Conservation (phyloP, 2,113 vertebrate genomes). For the Gnathonemus echidnorhynchus region DNA sequence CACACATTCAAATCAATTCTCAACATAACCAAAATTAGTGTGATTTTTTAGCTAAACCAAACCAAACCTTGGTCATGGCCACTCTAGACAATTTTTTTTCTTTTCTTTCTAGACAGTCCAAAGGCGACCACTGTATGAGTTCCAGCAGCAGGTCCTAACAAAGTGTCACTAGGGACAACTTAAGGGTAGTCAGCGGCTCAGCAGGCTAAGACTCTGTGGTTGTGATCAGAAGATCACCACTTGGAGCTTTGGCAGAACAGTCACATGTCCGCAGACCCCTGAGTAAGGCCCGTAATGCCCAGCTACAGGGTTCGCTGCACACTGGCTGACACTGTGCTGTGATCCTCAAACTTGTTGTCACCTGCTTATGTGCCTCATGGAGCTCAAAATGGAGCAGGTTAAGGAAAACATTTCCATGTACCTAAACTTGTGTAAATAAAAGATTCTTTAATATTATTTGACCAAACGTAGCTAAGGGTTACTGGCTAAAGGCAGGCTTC, state of each 20-base stretch:
- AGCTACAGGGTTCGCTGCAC: not conserved
- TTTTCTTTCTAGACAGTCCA: not conserved
- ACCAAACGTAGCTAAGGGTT: not conserved
- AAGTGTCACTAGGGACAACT: not conserved
- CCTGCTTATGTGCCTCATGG: not conserved
- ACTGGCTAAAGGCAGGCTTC: not conserved
- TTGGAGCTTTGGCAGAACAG: not conserved
- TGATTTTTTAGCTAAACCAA: not conserved
- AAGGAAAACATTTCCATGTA: not conserved
- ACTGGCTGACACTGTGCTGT: not conserved
- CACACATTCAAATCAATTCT: not conserved
- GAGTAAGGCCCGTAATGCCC: not conserved
- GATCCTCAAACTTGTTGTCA: not conserved
- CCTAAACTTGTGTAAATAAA: not conserved
- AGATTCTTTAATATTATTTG: not conserved
- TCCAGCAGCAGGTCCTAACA: not conserved
- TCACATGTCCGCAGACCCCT: not conserved
- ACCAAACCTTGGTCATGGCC: not conserved
- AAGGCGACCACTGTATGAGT: not conserved
- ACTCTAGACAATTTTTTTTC: not conserved
- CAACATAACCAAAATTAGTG: not conserved
- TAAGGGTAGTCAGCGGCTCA: not conserved
- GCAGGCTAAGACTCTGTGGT: not conserved
- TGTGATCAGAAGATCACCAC: not conserved
- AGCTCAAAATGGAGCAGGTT: not conserved